phyloP scores from a whole-genome alignment of 2,888 invertebrate species.

The Bellardia pandia region DNA sequence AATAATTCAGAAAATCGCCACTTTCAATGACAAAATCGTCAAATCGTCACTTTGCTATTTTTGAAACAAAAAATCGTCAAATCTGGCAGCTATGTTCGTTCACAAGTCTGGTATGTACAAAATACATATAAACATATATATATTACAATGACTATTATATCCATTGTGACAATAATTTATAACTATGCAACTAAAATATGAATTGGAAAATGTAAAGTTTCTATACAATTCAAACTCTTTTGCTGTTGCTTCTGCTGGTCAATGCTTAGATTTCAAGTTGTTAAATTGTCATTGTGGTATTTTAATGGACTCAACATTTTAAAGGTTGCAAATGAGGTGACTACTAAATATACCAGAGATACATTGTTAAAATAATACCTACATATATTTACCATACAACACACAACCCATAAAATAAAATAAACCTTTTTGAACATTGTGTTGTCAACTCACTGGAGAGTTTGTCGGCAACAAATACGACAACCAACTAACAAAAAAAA shows the following conservation, averaged over 20 bases:
- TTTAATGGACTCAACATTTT: slow-evolving; percentile 67
- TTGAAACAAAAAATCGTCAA: no score
- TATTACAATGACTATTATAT: neutral
- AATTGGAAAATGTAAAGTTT: slow-evolving; percentile 50
- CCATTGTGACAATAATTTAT: slow-evolving; percentile 61
- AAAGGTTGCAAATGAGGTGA: slow-evolving; percentile 69
- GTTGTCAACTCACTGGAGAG: slow-evolving; percentile 62
- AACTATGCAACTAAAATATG: slow-evolving; percentile 39
- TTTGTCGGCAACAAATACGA: slow-evolving; percentile 45
- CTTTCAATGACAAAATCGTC: no score
- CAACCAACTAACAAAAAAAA: slow-evolving; percentile 8
- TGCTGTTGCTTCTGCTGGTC: slow-evolving; percentile 32
- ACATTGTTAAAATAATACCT: slow-evolving; percentile 42
- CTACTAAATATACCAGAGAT: slow-evolving; percentile 39
- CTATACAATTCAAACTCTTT: slow-evolving; percentile 39
- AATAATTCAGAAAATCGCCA: no score
- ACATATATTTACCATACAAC: neutral
- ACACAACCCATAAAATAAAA: slow-evolving; percentile 38
- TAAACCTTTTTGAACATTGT: slow-evolving; percentile 59
- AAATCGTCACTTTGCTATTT: no score
- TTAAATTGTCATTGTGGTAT: slow-evolving; percentile 67
- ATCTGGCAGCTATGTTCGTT: no score
- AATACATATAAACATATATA: neutral
- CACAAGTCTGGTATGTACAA: no score
- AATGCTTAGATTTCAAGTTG: slow-evolving; percentile 62